Evolutionary conservation across 2,888 invertebrate species (phyloP), one percentile per base, ranked within the genome.

Genomic region (Didymodactylos carnosus): DNA sequence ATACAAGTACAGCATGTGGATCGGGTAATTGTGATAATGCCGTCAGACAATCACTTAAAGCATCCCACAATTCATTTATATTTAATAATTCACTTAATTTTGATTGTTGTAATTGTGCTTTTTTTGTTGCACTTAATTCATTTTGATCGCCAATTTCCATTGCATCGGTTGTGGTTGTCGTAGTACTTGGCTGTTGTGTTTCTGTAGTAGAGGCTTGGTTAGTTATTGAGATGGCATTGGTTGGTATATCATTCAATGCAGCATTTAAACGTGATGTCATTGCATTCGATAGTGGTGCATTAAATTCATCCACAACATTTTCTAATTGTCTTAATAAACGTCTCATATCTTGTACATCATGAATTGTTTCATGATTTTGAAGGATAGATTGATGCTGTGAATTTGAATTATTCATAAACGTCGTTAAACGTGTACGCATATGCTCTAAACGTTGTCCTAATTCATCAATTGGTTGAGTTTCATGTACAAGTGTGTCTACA

Each of bases 1-100:
- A 84, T 39, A 91, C 90, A 41, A 91, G 86, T 27, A 91, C 91
- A 53, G 91, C 91, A 84, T 91, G 90, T 80, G 90, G 90, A 84
- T 92, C 91, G 35, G 91, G 90, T 19, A 72, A 35, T 79, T 89
- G 88, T 77, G 90, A 90, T 75, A 92, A 83, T 80, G 90, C 89
- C 29, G 88, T 84, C 77, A 92, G 86, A 81, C 91, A 91, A 76
- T 88, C 87, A 79, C 90, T 90, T 71, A 92, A 84, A 5, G 89
- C 88, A 73, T 88, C 87, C 92, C 91, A 92, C 35, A 92, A 84
- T 74, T 86, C 86, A 78, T 89, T 0, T 89, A 90, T 82, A 76
- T 87, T 86, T 53, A 91, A 84, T 78, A 89, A 88, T 77, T 88
- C 88, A 81, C 90, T 90, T 19, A 91, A 84, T 25, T 87, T 85